phyloP scores from a whole-genome alignment of 2,113 vertebrate species.

The Electrona antarctica region DNA sequence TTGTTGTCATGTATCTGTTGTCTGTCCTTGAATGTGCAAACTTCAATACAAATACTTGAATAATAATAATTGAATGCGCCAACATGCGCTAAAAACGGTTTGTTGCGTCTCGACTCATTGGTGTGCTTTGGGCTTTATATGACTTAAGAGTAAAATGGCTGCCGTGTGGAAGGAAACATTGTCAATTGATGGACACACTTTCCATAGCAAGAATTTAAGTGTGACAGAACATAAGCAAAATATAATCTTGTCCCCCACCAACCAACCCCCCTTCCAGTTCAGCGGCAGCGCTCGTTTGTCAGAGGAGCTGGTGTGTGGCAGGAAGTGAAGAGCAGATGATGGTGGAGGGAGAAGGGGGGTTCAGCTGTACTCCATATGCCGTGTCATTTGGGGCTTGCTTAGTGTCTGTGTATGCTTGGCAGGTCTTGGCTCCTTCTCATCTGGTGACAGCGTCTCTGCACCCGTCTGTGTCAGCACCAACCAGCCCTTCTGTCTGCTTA shows the following conservation, averaged over 20 bases:
- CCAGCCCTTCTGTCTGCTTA: constrained; percentile 53
- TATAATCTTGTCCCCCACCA: too few relatives aligned
- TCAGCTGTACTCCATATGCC: constrained; percentile 69
- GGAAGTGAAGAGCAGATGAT: constrained; percentile 41
- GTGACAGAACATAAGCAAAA: too few relatives aligned
- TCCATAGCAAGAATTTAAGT: too few relatives aligned
- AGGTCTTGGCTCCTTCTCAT: constrained; percentile 58
- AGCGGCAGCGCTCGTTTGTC: constrained; percentile 42
- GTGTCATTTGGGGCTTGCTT: constrained; percentile 62
- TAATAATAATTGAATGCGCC: too few relatives aligned
- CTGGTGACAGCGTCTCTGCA: constrained; percentile 54
- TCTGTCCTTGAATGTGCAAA: too few relatives aligned
- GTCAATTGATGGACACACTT: too few relatives aligned
- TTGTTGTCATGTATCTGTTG: too few relatives aligned
- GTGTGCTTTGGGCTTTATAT: too few relatives aligned
- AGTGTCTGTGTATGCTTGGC: constrained; percentile 62
- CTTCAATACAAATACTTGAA: too few relatives aligned
- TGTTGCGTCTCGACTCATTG: too few relatives aligned
- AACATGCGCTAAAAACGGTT: too few relatives aligned
- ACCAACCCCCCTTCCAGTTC: constrained; percentile 26
- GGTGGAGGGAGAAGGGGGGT: constrained; percentile 35
- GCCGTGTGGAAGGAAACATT: not conserved
- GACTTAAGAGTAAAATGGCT: too few relatives aligned
- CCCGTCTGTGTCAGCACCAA: constrained; percentile 63
- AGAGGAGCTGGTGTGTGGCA: constrained; percentile 48